A percentile compares a stretch with the other conserved stretches of the same genome.
Conservation (phyloP, 2,888 invertebrate genomes). For the Tetropium fuscum region DNA sequence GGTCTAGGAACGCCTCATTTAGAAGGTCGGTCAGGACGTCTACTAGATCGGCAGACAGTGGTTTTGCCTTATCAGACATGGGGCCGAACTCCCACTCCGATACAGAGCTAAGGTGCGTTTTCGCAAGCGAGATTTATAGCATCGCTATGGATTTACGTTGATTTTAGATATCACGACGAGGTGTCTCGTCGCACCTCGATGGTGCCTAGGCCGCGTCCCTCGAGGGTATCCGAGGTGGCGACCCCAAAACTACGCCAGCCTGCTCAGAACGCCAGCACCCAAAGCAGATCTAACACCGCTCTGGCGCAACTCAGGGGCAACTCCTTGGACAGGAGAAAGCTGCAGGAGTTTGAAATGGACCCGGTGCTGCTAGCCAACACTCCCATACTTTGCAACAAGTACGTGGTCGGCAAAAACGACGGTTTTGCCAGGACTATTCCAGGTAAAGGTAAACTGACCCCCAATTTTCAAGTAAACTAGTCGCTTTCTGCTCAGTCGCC, state of each 20-base stretch:
- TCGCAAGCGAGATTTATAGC: too few species aligned
- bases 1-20: conserved; percentile 69
- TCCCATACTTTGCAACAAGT: conserved; percentile 78
- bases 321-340: conserved; percentile 59
- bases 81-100: conserved; percentile 78
- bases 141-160: neutral
- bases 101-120: conserved; percentile 81
- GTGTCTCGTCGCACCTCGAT: conserved; percentile 47
- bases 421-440: conserved; percentile 56
- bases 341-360: conserved; percentile 58
- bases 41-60: conserved; percentile 74
- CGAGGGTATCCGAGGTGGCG: conserved; percentile 49
- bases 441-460: conserved; percentile 49
- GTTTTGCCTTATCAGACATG: conserved; percentile 70
- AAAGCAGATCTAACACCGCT: conserved; percentile 22
- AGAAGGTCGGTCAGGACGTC: conserved; percentile 72
- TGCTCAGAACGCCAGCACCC: conserved; percentile 41
- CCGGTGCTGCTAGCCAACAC: conserved; percentile 66
- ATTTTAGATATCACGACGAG: conserved; percentile 58
- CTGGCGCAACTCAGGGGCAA: conserved; percentile 49
- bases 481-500: too few species aligned
- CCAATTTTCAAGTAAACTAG: conserved; percentile 4
- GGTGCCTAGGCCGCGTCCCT: conserved; percentile 56
- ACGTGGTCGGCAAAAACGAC: conserved; percentile 71
- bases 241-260: conserved; percentile 39